Evolutionary conservation across 2,888 invertebrate species (phyloP).

Genomic region (Pyralis farinalis): DNA sequence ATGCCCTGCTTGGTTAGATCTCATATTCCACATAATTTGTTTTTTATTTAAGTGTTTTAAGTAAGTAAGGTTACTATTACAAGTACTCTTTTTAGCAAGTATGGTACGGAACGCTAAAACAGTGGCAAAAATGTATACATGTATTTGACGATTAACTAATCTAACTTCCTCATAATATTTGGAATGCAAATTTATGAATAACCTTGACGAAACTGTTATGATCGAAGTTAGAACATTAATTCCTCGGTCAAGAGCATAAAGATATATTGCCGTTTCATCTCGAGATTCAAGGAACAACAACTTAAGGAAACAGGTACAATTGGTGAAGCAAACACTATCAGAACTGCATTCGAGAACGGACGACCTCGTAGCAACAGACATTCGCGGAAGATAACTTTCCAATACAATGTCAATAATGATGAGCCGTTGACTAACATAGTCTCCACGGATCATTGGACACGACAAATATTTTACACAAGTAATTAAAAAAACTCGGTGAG

Average conservation of each 20-base stretch:
- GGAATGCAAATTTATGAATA: slow-evolving; percentile 6
- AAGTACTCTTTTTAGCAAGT: too few relatives aligned
- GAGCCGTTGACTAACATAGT: slow-evolving; percentile 27
- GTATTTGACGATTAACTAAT: too few relatives aligned
- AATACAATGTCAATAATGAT: slow-evolving; percentile 62
- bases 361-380: slow-evolving; percentile 44
- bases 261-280: background rate
- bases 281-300: background rate
- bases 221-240: slow-evolving; percentile 1
- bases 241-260: slow-evolving; percentile 3
- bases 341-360: slow-evolving; percentile 14
- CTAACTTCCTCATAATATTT: background rate
- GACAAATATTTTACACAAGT: slow-evolving; percentile 23
- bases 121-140: too few relatives aligned
- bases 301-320: background rate
- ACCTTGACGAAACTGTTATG: slow-evolving; percentile 4
- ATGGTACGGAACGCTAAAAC: too few relatives aligned
- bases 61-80: too few relatives aligned
- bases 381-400: slow-evolving; percentile 64
- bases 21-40: too few relatives aligned
- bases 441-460: slow-evolving; percentile 31
- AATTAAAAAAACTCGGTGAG: slow-evolving; percentile 27
- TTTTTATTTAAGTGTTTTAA: too few relatives aligned
- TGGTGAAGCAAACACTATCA: slow-evolving; percentile 2
- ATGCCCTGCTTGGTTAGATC: too few relatives aligned